Conservation (phyloP, 2,797 vertebrate species). For the Dermochelys coriacea region DNA sequence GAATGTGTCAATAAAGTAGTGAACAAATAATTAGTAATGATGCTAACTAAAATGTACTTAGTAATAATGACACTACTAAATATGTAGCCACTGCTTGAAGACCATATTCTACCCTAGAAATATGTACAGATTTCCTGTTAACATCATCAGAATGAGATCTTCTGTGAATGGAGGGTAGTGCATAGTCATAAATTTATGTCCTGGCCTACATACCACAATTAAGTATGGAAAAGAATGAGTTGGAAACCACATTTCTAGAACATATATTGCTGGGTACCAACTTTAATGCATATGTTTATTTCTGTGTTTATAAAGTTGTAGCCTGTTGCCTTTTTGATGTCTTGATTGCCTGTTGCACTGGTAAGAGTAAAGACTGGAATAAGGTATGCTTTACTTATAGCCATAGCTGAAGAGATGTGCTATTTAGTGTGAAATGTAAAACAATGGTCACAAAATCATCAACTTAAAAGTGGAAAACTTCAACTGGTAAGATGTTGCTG, state of each 20-base stretch:
- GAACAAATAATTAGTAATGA: constrained; percentile 51
- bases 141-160: constrained; percentile 30
- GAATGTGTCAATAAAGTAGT: neutral
- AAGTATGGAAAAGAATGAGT: neutral
- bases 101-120: constrained; percentile 17
- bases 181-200: neutral
- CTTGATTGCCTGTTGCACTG: neutral
- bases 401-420: constrained; percentile 10
- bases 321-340: neutral
- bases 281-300: neutral
- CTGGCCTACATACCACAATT: neutral
- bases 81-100: constrained; percentile 35
- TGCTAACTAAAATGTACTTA: constrained; percentile 53
- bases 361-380: constrained; percentile 10
- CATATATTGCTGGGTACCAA: neutral
- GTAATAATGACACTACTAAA: no score
- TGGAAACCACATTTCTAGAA: constrained; percentile 26
- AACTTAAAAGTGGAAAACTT: constrained; percentile 7
- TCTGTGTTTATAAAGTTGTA: neutral
- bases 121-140: constrained; percentile 51
- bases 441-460: constrained; percentile 19
- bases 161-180: constrained; percentile 43
- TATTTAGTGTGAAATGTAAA: neutral
- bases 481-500: constrained; percentile 18
- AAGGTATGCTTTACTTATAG: constrained; percentile 4